phyloP scores from a whole-genome alignment of 2,888 invertebrate genomes.

The Coecobrya sp. region DNA sequence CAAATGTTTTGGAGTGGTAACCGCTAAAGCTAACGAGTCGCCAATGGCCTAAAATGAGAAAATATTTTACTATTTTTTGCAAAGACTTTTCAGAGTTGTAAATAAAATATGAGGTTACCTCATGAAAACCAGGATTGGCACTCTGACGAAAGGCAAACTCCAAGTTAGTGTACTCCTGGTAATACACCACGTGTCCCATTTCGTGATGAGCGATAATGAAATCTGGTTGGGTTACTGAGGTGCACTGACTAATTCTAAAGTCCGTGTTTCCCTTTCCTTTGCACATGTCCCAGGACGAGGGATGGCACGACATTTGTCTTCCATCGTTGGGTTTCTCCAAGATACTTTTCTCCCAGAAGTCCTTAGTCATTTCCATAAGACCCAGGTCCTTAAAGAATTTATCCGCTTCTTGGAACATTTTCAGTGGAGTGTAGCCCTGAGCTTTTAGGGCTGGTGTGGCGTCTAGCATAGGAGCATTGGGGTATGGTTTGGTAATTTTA shows the following conservation, averaged over 20 bases:
- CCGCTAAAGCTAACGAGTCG: slow-evolving; percentile 87
- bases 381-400: slow-evolving; percentile 95
- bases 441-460: slow-evolving; percentile 93
- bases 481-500: slow-evolving; percentile 93
- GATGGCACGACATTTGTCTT: slow-evolving; percentile 88
- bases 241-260: slow-evolving; percentile 87
- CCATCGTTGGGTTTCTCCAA: slow-evolving; percentile 92
- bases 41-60: slow-evolving; percentile 85
- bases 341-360: slow-evolving; percentile 95
- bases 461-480: slow-evolving; percentile 91
- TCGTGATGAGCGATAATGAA: slow-evolving; percentile 93
- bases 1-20: slow-evolving; percentile 85
- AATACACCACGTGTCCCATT: slow-evolving; percentile 92
- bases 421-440: slow-evolving; percentile 87
- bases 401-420: slow-evolving; percentile 89
- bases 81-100: no score
- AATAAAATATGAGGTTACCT: no score
- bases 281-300: slow-evolving; percentile 84
- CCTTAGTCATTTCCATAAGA: slow-evolving; percentile 93
- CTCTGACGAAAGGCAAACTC: slow-evolving; percentile 92
- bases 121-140: slow-evolving; percentile 91
- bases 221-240: slow-evolving; percentile 87
- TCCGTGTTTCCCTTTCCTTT: slow-evolving; percentile 82
- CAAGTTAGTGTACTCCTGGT: slow-evolving; percentile 92
- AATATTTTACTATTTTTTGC: not conserved